These are phyloP conservation scores for Fistularia tabacaria DNA, from an alignment of 2,797 vertebrate genomes.

Conservation along the genomic window DNA sequence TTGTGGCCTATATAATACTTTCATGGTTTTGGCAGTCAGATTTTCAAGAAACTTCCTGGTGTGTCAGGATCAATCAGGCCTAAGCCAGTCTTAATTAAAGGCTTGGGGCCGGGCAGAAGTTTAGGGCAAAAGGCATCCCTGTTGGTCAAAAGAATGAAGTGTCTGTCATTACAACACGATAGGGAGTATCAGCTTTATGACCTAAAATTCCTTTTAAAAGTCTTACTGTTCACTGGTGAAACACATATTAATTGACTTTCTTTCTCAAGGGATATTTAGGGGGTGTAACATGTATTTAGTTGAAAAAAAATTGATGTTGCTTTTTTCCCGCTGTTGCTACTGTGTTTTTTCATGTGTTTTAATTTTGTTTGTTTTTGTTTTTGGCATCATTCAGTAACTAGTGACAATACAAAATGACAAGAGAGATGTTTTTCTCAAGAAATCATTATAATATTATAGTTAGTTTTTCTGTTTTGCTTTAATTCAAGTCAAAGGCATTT, in stretches of 20 bases:
- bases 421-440: too few species aligned
- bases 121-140: constrained; percentile 71
- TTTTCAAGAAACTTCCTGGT: constrained; percentile 80
- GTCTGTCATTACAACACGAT: constrained; percentile 65
- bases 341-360: too few species aligned
- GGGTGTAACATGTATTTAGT: background rate
- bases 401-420: too few species aligned
- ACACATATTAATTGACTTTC: constrained; percentile 15
- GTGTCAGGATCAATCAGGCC: constrained; percentile 78
- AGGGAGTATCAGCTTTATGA: constrained; percentile 64
- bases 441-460: too few species aligned
- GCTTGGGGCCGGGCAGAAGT: constrained; percentile 72
- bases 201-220: constrained; percentile 51
- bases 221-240: constrained; percentile 16
- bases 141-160: constrained; percentile 70
- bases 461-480: too few species aligned
- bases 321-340: too few species aligned
- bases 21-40: constrained; percentile 68
- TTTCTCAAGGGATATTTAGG: background rate
- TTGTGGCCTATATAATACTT: constrained; percentile 70
- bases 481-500: too few species aligned
- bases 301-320: background rate
- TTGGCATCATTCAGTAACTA: too few species aligned
- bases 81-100: constrained; percentile 85
- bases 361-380: too few species aligned